Evolutionary conservation across 2,113 vertebrate genomes (phyloP), one percentile per base, ranked within the genome.

Genomic region (Anhinga anhinga): DNA sequence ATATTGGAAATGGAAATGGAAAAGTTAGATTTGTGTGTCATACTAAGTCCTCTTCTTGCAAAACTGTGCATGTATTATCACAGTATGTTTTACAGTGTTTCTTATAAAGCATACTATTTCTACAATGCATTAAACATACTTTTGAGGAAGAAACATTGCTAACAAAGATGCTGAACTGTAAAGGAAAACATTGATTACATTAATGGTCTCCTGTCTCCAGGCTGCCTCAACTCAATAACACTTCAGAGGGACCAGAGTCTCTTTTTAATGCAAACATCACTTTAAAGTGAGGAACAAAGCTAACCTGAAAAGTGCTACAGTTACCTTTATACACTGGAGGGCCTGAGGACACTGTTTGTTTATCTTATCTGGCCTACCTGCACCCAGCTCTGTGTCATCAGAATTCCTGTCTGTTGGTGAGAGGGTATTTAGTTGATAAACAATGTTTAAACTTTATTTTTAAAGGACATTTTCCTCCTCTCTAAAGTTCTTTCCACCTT

Each of bases 181-280:
- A 88, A 86, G 32, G 15, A 61, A 92, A 86, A 45, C 36, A 70
- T 15, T 3, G 55, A 79, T 95, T 91, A 67, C 49, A 47, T 38
- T 34, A 88, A 74, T 38, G 29, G 14, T 56, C 34, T 89, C 40
- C 61, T 88, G 55, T 49, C 49, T 72, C 23, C 70, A 65, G 77
- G 66, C 65, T 84, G 56, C 32, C 22, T 88, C 30, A 76, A 25
- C 32, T 92, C 81, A 86, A 9, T 56, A 82, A 55, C 40, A 95
- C 47, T 95, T 97, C 86, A 93, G 73, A 93, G 80, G 44, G 27
- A 73, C 38, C 30, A 71, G 76, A 49, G n/a, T 47, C 26, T 70
- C 45, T 95, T 96, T 96, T 67, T 88, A 89, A 76, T 82, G 80
- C 71, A 92, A 95, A 92, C 80, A 49, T 40, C 4, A 1, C 78